Conservation (phyloP, 2,113 vertebrate species). For the Panthera uncia region DNA sequence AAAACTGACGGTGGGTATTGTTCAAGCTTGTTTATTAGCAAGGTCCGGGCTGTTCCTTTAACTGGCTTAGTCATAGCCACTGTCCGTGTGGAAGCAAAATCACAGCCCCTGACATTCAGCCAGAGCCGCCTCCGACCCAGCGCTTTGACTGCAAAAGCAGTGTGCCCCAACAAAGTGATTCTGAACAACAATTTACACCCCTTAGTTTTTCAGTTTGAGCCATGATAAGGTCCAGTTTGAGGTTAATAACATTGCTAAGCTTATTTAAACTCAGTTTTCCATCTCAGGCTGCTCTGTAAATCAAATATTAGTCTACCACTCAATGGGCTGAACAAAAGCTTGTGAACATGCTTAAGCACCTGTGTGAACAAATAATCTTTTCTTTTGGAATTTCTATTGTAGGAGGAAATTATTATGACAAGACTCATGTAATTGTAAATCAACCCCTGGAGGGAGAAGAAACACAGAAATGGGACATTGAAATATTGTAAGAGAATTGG, state of each 20-base stretch:
- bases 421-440: conserved; percentile 86
- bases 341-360: not conserved
- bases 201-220: not conserved
- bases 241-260: not conserved
- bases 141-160: not conserved
- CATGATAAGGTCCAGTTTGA: not conserved
- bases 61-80: not conserved
- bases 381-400: conserved; percentile 66
- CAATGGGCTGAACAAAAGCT: not conserved
- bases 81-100: not conserved
- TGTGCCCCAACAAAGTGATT: no score
- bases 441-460: conserved; percentile 67
- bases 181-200: not conserved
- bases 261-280: conserved; percentile 24
- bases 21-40: conserved; percentile 25
- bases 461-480: conserved; percentile 88
- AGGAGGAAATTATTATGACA: conserved; percentile 88
- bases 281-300: not conserved
- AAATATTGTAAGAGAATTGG: conserved; percentile 83
- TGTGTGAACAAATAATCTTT: conserved; percentile 55
- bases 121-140: not conserved
- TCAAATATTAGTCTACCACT: not conserved
- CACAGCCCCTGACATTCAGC: not conserved
- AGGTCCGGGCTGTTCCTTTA: not conserved
- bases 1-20: not conserved